Percentiles rank a stretch among this genome's conserved stretches.
phyloP scores from a whole-genome alignment of 2,113 vertebrate species.

The Hippopotamus amphibius region DNA sequence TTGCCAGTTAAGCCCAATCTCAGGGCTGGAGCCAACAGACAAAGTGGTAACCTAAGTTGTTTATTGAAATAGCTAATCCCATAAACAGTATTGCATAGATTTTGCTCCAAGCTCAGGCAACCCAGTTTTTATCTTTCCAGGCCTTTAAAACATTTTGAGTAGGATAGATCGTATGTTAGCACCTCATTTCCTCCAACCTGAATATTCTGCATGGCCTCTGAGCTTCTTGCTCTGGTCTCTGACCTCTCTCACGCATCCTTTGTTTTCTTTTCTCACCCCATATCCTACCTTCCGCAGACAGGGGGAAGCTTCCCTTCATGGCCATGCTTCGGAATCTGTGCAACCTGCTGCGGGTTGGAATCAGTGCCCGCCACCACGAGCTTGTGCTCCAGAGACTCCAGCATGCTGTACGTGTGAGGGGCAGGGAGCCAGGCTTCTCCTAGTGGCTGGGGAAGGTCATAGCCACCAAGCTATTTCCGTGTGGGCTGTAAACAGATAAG shows the following conservation, averaged over 20 bases:
- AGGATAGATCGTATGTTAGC: background rate
- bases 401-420: slow-evolving; percentile 83
- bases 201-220: background rate
- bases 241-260: background rate
- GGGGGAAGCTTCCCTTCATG: slow-evolving; percentile 93
- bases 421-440: background rate
- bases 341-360: slow-evolving; percentile 89
- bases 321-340: slow-evolving; percentile 95
- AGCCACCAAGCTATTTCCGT: background rate
- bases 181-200: background rate
- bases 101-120: background rate
- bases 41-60: background rate
- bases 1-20: background rate
- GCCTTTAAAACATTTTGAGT: background rate
- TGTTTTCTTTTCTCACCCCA: background rate
- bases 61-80: background rate
- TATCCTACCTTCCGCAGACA: slow-evolving; percentile 82
- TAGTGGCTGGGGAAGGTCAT: background rate
- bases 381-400: slow-evolving; percentile 88
- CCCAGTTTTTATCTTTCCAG: background rate
- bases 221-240: background rate
- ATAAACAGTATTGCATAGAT: background rate
- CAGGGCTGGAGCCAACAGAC: background rate
- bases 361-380: slow-evolving; percentile 90
- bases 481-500: background rate